A percentile compares a stretch with the other conserved stretches of the same genome.
Evolutionary conservation across 2,797 vertebrate species (phyloP).

Genomic region (Gila robusta): DNA sequence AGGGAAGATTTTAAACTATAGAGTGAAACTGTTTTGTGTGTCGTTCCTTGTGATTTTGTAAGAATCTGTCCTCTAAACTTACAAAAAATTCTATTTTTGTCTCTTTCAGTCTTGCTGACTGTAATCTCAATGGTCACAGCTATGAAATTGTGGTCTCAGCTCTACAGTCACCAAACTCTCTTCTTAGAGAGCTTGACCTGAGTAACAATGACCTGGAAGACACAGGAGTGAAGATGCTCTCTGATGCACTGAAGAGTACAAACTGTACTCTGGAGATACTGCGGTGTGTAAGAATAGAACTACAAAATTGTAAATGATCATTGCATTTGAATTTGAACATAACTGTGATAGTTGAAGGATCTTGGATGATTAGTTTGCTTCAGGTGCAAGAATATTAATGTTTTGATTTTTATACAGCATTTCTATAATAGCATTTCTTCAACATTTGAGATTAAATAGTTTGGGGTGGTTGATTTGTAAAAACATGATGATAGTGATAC

Average conservation of each 20-base stretch:
- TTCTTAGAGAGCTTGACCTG: neutral
- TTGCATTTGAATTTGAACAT: neutral
- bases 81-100: neutral
- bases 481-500: neutral
- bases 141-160: neutral
- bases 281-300: neutral
- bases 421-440: neutral
- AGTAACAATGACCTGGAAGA: conserved; percentile 6
- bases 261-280: conserved; percentile 10
- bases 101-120: neutral
- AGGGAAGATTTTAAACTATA: no score
- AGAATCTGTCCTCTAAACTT: neutral
- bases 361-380: neutral
- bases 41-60: no score
- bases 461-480: neutral
- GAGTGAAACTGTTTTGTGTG: no score
- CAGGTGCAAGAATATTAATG: neutral
- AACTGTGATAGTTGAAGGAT: neutral
- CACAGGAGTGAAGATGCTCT: neutral
- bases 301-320: neutral
- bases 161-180: neutral
- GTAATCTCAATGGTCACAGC: neutral
- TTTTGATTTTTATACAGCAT: neutral
- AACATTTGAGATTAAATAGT: neutral
- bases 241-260: neutral